Evolutionary conservation across 2,888 invertebrate species (phyloP).

Genomic region (Yponomeuta plumbellus): DNA sequence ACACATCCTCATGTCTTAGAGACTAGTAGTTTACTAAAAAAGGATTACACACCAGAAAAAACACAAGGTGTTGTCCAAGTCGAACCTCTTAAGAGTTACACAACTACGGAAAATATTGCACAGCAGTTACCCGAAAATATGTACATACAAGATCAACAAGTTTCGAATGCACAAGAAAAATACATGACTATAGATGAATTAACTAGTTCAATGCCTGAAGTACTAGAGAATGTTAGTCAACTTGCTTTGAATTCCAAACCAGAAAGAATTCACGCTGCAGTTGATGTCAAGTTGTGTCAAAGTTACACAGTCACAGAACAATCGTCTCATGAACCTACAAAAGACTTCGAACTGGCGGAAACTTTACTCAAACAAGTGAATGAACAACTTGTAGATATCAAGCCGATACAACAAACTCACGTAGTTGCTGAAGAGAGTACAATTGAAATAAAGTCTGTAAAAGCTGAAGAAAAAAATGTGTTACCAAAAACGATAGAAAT

Average conservation of each 20-base stretch:
- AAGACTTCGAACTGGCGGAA: constrained; percentile 45
- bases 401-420: constrained; percentile 48
- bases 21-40: constrained; percentile 31
- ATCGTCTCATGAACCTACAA: constrained; percentile 58
- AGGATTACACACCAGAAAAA: constrained; percentile 31
- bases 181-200: constrained; percentile 43
- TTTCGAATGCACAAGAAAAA: constrained; percentile 37
- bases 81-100: constrained; percentile 45
- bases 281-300: constrained; percentile 44
- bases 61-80: constrained; percentile 33
- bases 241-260: constrained; percentile 30
- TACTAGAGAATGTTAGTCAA: constrained; percentile 40
- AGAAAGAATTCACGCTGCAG: constrained; percentile 36
- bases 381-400: constrained; percentile 44
- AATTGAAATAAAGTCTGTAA: constrained; percentile 25
- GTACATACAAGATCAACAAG: constrained; percentile 23
- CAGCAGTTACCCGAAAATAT: constrained; percentile 39
- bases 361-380: constrained; percentile 55
- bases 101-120: constrained; percentile 40
- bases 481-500: constrained; percentile 37
- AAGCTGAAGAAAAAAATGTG: constrained; percentile 31
- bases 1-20: constrained; percentile 45
- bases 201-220: constrained; percentile 34
- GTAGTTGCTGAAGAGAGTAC: constrained; percentile 44
- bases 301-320: constrained; percentile 47